Base-by-base conservation (phyloP, 2,797 vertebrate genomes). In the Brotula barbata region DNA sequence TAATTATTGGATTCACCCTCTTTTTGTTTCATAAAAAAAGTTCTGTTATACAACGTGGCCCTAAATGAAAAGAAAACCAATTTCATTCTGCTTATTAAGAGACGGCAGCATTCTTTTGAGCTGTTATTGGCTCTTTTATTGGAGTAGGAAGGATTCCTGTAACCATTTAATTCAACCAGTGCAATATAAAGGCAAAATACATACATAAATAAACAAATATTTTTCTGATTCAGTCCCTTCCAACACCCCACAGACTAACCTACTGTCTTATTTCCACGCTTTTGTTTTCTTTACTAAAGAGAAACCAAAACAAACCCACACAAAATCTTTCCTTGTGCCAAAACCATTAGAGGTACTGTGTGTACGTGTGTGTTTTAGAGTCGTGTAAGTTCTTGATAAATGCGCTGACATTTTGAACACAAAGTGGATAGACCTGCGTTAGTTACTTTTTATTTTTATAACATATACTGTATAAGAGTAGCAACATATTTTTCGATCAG, bases 201-300 rank as follows among this genome's bases (percentile, higher is more conserved):
- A 68, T 44, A 48, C 39, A 41, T 12, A 12, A 45, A 50, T 23
- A 51, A 46, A 0, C 0, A 39, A 68, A 70, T 54, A 4, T 49
- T 58, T 73, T 64, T 40, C 16, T 45, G 14, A 36, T 22, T 15
- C 23, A 19, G 36, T 65, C 54, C 70, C 60, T 9, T 40, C 52
- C 68, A 43, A 77, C n/a, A n/a, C 54, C 58, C 71, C 74, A 48
- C 36, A 60, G 33, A 19, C 49, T 49, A 36, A 50, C 68, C 68
- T 34, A 41, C 43, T 50, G n/a, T 60, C 16, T 51, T 45, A 58
- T 31, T 46, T 45, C 9, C 14, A 5, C 28, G 39, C 52, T 54
- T 52, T 54, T 28, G 7, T 47, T 42, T 23, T 33, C 28, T 4
- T 34, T 9, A 14, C 40, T 51, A 1, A 47, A 52, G 63, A 64